Evolutionary conservation across 2,888 invertebrate species (phyloP).

Genomic region (Papilio demoleus): DNA sequence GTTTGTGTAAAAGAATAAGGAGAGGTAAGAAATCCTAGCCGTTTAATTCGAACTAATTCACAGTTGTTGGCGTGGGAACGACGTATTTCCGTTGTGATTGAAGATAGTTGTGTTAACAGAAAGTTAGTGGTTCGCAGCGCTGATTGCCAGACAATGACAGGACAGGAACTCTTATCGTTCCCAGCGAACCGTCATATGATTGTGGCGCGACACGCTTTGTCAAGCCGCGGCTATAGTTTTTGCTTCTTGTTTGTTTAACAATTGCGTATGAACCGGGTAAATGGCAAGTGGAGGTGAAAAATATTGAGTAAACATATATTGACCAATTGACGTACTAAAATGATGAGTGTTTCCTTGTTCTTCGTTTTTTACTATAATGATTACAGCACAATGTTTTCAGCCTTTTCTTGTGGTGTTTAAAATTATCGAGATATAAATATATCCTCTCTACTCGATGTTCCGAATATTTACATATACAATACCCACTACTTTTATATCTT

Average conservation of each 20-base stretch:
- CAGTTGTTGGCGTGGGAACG: conserved; percentile 59
- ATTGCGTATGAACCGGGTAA: conserved; percentile 57
- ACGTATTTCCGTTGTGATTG: conserved; percentile 51
- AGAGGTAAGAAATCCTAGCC: conserved; percentile 17
- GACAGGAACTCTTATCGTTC: conserved; percentile 70
- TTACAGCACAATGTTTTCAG: too few relatives aligned
- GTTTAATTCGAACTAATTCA: conserved; percentile 47
- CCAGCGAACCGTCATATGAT: conserved; percentile 64
- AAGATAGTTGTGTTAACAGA: conserved; percentile 54
- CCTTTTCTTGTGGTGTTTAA: neutral
- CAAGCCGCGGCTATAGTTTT: conserved; percentile 52
- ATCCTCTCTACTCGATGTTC: neutral
- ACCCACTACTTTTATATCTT: too few relatives aligned
- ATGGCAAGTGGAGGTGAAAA: conserved; percentile 47
- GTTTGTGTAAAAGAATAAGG: too few relatives aligned
- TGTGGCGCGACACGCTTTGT: conserved; percentile 59
- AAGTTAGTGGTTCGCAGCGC: conserved; percentile 62
- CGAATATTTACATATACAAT: neutral
- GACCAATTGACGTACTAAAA: too few relatives aligned
- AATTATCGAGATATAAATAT: neutral
- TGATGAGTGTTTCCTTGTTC: neutral
- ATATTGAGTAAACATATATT: too few relatives aligned
- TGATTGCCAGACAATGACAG: conserved; percentile 63
- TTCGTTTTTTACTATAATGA: too few relatives aligned
- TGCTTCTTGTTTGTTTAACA: conserved; percentile 55